These are phyloP conservation scores for Platygyra sinensis DNA, from an alignment of 64 coral and sea anemone species.

Conservation along the genomic window DNA sequence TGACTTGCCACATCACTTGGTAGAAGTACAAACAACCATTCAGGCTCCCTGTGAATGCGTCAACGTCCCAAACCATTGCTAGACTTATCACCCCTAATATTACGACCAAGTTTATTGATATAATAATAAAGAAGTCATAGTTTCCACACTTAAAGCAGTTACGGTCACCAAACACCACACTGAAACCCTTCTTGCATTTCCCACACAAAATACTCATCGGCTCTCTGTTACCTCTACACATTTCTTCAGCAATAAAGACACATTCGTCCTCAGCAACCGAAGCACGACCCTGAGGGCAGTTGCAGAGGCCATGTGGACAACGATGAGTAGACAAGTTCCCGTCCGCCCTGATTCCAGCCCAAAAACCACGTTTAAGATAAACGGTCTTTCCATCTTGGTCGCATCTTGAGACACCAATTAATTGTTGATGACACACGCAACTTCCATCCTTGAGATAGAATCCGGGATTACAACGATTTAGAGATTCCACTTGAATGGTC, in stretches of 20 bases:
- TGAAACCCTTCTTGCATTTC: slow-evolving; percentile 49
- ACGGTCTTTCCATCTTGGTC: slow-evolving; percentile 33
- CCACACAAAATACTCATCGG: slow-evolving; percentile 65
- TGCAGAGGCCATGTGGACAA: slow-evolving; percentile 37
- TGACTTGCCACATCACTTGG: slow-evolving; percentile 2
- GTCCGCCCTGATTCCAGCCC: slow-evolving; percentile 43
- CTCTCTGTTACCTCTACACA: slow-evolving; percentile 63
- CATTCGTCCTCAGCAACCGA: slow-evolving; percentile 1
- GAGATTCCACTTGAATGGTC: not conserved
- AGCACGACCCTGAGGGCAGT: not conserved
- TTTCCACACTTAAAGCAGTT: not conserved
- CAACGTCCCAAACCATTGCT: slow-evolving; percentile 53
- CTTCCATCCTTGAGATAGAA: slow-evolving; percentile 2
- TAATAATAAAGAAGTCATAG: not conserved
- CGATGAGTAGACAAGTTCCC: not conserved
- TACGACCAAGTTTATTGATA: not conserved
- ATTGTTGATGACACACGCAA: slow-evolving; percentile 13
- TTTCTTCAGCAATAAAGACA: not conserved
- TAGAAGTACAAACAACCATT: slow-evolving; percentile 72
- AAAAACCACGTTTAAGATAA: slow-evolving; percentile 47
- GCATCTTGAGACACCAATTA: slow-evolving; percentile 31
- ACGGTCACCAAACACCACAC: slow-evolving; percentile 9
- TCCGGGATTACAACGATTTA: slow-evolving; percentile 42
- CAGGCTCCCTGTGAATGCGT: slow-evolving; percentile 67
- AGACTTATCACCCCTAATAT: not conserved